Percentiles rank a stretch among this genome's conserved stretches.
Evolutionary conservation across 2,113 vertebrate genomes (phyloP).

Genomic region (Pitta sordida): DNA sequence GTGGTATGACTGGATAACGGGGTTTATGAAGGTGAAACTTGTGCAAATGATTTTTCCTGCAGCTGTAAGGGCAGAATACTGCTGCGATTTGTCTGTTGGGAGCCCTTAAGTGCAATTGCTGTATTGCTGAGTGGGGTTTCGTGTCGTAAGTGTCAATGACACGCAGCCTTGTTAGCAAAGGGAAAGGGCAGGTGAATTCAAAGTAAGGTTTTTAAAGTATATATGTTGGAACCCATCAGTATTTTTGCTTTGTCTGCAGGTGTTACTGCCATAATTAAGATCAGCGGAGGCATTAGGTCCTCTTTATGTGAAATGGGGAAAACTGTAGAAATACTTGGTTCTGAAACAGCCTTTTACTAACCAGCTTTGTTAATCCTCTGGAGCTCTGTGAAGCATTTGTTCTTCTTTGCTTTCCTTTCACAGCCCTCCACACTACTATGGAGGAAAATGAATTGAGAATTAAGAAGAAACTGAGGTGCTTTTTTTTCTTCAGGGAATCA

Average conservation of each 20-base stretch:
- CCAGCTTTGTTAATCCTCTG: not conserved
- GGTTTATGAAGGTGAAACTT: not conserved
- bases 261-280: not conserved
- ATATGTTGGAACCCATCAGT: not conserved
- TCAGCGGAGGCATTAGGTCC: not conserved
- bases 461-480: not conserved
- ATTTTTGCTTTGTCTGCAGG: not conserved
- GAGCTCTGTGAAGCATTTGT: not conserved
- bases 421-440: not conserved
- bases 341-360: not conserved
- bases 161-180: not conserved
- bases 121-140: not conserved
- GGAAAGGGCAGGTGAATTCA: not conserved
- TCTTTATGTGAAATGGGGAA: not conserved
- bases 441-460: not conserved
- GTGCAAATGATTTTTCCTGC: not conserved
- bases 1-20: not conserved
- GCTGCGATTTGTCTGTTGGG: not conserved
- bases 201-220: accelerated
- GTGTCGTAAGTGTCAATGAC: not conserved
- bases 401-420: not conserved
- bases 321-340: not conserved
- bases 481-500: not conserved
- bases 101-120: not conserved
- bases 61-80: accelerated